These are phyloP conservation scores for Pheosia tremula DNA, from an alignment of 2,888 invertebrate species.

Conservation along the genomic window DNA sequence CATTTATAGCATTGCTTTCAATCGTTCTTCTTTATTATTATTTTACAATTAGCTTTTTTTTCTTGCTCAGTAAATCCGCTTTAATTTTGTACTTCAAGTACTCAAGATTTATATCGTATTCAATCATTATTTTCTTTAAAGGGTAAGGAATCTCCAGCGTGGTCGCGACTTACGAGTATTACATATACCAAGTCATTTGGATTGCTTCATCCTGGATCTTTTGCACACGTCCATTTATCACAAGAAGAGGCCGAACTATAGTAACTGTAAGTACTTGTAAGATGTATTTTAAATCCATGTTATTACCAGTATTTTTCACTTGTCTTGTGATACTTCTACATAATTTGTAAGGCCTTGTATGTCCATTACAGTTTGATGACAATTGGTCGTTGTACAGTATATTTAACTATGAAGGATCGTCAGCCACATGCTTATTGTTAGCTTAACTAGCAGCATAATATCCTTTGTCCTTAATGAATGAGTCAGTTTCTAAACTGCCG, in stretches of 20 bases:
- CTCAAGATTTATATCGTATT: not conserved
- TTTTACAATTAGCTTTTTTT: too few relatives aligned
- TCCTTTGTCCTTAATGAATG: conserved; percentile 7
- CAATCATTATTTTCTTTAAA: conserved; percentile 23
- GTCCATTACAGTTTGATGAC: not conserved
- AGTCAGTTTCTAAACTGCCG: not conserved
- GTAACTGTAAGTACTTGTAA: too few relatives aligned
- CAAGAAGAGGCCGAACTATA: not conserved
- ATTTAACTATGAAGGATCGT: conserved; percentile 1
- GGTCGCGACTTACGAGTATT: conserved; percentile 6
- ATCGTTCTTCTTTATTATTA: too few relatives aligned
- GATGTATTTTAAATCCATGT: not conserved
- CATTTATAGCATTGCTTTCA: too few relatives aligned
- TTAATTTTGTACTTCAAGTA: too few relatives aligned
- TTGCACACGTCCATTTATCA: conserved; percentile 16
- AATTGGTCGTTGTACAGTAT: not conserved
- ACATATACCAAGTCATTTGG: conserved; percentile 24
- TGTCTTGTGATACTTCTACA: not conserved
- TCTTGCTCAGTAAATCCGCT: too few relatives aligned
- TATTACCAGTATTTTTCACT: not conserved
- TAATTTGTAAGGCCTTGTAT: not conserved
- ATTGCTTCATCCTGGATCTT: conserved; percentile 40
- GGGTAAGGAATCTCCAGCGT: conserved; percentile 26
- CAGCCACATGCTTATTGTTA: not conserved
- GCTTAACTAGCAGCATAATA: conserved; percentile 3